Conservation (phyloP, 2,113 vertebrate species). For the Nyctereutes procyonoides region DNA sequence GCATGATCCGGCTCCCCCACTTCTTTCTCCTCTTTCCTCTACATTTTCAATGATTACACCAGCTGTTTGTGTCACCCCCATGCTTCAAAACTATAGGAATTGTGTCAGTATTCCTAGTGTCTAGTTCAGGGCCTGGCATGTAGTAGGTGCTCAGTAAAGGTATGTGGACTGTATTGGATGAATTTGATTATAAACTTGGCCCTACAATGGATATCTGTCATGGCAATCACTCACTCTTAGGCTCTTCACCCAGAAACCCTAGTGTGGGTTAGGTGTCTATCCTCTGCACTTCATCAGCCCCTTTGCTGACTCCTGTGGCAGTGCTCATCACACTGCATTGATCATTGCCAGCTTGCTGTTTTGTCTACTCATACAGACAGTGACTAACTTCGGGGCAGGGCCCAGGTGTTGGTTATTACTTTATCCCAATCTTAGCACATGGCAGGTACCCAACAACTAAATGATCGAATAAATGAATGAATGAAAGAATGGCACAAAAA, state of each 20-base stretch:
- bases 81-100: neutral
- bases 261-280: neutral
- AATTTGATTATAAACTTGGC: slow-evolving; percentile 30
- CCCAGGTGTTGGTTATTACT: neutral
- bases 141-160: neutral
- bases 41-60: neutral
- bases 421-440: neutral
- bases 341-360: neutral
- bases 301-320: neutral
- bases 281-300: neutral
- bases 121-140: neutral
- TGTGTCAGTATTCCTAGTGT: neutral
- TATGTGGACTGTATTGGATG: neutral
- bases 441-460: neutral
- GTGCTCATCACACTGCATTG: neutral
- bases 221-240: neutral
- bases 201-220: neutral
- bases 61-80: neutral
- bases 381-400: neutral
- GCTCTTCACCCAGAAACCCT: neutral
- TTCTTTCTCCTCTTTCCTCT: neutral
- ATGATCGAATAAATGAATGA: neutral
- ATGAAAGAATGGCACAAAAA: neutral
- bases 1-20: neutral
- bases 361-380: neutral